Evolutionary conservation across 2,888 invertebrate species (phyloP), one percentile per base, ranked within the genome.

Genomic region (Ametastegia equiseti): DNA sequence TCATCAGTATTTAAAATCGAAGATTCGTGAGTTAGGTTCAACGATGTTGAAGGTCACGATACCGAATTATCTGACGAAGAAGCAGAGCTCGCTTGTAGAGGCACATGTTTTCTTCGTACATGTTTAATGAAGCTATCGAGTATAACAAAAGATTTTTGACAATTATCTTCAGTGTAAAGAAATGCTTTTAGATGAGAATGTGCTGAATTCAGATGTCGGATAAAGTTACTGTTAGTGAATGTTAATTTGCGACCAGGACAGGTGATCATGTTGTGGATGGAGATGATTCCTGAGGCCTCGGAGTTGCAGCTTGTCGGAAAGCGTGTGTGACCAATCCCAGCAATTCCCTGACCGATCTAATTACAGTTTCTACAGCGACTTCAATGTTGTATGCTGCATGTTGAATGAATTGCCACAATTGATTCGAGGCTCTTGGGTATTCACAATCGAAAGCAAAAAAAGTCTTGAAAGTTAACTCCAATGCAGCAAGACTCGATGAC

Each of bases 401-500:
- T 63, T 79, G 63, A 79, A 79, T 79, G 45, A 79, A 79, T 27
- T 79, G 79, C 79, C 65, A 79, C 9, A 79, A 33, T 65, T 65
- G 36, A 15, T 65, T 13, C 2, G 80, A 80, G 30, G 80, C 50
- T 33, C 36, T 80, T 54, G 80, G 71, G 19, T 80, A 71, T 19
- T 33, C 69, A 80, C 36, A 80, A 69, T 80, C 80, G 27, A 80
- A 39, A 33, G 71, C 80, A 57, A 80, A 80, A 27, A 80, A 54
- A 3, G 80, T 36, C 80, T 69, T 80, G 69, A 80, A 80, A 9
- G 80, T 80, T 54, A 69, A 80, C 39, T 80, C 80, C 39, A 80
- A 63, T 30, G 79, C 79, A 39, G 33, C 42, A 15, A 78, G 79
- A 79, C 79, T 63, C 23, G 79, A 79, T n/a, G 71, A 11, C 71